Percentiles rank a stretch among this genome's conserved stretches.
Evolutionary conservation across 2,113 vertebrate genomes (phyloP).

Genomic region (Pygoscelis adeliae): DNA sequence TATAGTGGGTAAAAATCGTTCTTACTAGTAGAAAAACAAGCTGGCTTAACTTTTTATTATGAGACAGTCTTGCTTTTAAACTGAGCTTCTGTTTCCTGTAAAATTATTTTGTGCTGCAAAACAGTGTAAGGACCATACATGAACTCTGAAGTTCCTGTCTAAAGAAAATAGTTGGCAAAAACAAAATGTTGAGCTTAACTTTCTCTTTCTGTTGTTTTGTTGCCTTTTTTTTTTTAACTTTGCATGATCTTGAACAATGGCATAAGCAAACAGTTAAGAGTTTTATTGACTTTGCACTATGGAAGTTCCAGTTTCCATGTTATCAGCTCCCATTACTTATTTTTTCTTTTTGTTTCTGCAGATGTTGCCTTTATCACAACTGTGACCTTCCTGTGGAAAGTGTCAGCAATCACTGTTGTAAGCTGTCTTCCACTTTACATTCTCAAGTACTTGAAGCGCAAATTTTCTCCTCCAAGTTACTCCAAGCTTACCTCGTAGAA

Average conservation of each 20-base stretch:
- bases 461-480: constrained; percentile 96
- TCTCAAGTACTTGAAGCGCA: constrained; percentile 96
- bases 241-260: neutral
- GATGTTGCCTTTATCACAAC: constrained; percentile 94
- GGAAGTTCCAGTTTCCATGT: neutral
- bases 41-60: neutral
- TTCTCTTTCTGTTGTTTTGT: neutral
- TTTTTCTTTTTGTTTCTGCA: constrained; percentile 59
- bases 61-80: neutral
- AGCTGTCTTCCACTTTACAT: constrained; percentile 99
- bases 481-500: constrained; percentile 91
- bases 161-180: neutral
- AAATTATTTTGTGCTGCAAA: neutral
- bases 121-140: neutral
- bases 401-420: constrained; percentile 92
- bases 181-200: neutral
- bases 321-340: neutral
- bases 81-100: neutral
- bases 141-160: neutral
- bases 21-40: neutral
- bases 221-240: neutral
- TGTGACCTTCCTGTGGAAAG: constrained; percentile 96
- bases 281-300: neutral
- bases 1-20: neutral
- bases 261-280: neutral